These are phyloP conservation scores for Drosophila serrata DNA, from an alignment of 1,140 invertebrate genomes.

Conservation along the genomic window DNA sequence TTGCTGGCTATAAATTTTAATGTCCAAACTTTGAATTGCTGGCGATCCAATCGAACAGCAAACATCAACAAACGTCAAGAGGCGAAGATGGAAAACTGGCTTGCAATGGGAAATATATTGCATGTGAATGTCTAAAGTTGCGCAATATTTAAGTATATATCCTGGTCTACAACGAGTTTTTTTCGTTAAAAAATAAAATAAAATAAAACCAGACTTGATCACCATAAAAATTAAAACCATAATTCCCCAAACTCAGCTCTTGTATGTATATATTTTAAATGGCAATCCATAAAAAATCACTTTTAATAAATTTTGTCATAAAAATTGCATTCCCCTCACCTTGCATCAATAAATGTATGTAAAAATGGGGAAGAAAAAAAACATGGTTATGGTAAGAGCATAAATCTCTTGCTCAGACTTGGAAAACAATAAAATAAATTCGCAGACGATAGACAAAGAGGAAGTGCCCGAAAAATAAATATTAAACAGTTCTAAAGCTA, in stretches of 20 bases:
- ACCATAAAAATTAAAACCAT: constrained; percentile 25
- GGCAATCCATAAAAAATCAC: constrained; percentile 52
- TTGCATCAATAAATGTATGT: constrained; percentile 7
- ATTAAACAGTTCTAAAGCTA: not conserved
- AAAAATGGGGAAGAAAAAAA: constrained; percentile 19
- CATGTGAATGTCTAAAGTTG: constrained; percentile 19
- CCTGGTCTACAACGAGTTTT: constrained; percentile 26
- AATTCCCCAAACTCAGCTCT: not conserved
- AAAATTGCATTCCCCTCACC: constrained; percentile 32
- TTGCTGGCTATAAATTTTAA: constrained; percentile 39
- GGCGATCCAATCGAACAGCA: constrained; percentile 31
- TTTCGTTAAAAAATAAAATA: not conserved
- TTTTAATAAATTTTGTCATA: constrained; percentile 58
- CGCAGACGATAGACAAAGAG: constrained; percentile 41
- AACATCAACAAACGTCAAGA: constrained; percentile 44
- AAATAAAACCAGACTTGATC: constrained; percentile 31
- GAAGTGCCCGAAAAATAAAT: constrained; percentile 32
- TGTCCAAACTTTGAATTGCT: constrained; percentile 42
- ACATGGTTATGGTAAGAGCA: constrained; percentile 36
- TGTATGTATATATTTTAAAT: constrained; percentile 29
- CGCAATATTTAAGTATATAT: constrained; percentile 41
- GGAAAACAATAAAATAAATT: constrained; percentile 58
- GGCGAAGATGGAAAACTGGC: constrained; percentile 42
- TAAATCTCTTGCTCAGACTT: constrained; percentile 40
- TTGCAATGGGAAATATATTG: constrained; percentile 11